These are phyloP conservation scores for Hirtodrosophila histrioides DNA, from an alignment of 2,888 invertebrate species.

Conservation along the genomic window DNA sequence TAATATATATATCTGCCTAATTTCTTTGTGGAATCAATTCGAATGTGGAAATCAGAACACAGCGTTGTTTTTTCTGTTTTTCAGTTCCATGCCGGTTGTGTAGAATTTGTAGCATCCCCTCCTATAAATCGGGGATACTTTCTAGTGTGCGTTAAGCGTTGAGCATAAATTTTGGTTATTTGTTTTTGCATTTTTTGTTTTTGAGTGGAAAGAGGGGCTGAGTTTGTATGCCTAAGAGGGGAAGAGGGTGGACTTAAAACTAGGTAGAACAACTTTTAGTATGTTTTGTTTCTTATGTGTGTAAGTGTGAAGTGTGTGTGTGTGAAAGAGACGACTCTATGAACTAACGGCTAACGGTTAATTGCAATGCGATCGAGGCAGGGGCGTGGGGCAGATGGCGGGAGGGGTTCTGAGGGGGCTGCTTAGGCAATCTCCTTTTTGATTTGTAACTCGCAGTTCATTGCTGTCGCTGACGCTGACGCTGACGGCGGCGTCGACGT, in stretches of 20 bases:
- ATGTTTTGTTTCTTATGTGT: conserved; percentile 20
- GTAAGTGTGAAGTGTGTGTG: conserved; percentile 41
- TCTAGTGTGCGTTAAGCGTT: conserved; percentile 51
- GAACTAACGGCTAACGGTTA: conserved; percentile 37
- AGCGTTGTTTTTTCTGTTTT: neutral
- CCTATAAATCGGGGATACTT: neutral
- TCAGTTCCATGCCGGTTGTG: neutral
- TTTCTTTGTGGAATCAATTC: neutral
- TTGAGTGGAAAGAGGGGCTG: conserved; percentile 2
- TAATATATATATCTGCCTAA: too few species aligned
- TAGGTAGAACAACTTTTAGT: conserved; percentile 21
- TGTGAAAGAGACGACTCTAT: conserved; percentile 59
- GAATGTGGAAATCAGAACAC: neutral
- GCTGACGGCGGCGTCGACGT: conserved; percentile 7
- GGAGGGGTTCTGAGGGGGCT: conserved; percentile 3
- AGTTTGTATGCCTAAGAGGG: neutral
- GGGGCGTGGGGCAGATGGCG: neutral
- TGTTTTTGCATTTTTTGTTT: conserved; percentile 3
- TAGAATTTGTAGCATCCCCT: too few species aligned
- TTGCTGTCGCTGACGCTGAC: conserved; percentile 61
- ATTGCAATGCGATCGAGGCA: conserved; percentile 41
- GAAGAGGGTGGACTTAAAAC: conserved; percentile 14
- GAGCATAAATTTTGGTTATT: conserved; percentile 36
- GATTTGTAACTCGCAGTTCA: conserved; percentile 82
- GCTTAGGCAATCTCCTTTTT: conserved; percentile 79